Percentiles rank a stretch among this genome's conserved stretches.
These are phyloP conservation scores for Salvelinus sp. DNA, from an alignment of 2,113 vertebrate genomes.

Conservation along the genomic window DNA sequence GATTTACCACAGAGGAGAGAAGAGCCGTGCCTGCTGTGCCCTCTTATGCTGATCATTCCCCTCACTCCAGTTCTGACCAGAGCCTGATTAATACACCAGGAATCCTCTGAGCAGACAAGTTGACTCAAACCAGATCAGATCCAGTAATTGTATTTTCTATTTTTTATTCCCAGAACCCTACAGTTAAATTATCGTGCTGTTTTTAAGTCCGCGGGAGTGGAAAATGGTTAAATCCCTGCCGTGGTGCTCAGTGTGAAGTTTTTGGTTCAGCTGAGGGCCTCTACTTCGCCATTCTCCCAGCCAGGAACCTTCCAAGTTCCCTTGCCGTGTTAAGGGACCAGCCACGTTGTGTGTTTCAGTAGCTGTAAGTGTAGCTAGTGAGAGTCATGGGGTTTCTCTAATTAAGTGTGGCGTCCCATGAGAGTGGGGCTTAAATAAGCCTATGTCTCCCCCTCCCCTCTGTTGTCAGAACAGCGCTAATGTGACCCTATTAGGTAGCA, in stretches of 20 bases:
- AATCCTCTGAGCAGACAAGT: background rate
- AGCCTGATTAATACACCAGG: background rate
- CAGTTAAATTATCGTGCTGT: background rate
- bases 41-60: background rate
- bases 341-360: background rate
- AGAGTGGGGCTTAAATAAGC: conserved; percentile 22
- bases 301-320: conserved; percentile 13
- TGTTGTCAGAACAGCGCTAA: conserved; percentile 9
- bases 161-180: conserved; percentile 10
- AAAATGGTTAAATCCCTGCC: conserved; percentile 28
- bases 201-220: conserved; percentile 3
- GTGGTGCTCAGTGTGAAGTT: conserved; percentile 33
- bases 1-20: conserved; percentile 7
- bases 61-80: background rate
- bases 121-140: conserved; percentile 9
- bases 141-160: background rate
- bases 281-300: background rate
- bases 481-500: conserved; percentile 10
- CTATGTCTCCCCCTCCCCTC: conserved; percentile 11
- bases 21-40: background rate
- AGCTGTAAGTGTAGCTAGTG: too few relatives aligned
- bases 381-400: too few relatives aligned
- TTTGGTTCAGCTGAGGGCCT: conserved; percentile 18
- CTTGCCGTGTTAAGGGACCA: background rate
- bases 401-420: conserved; percentile 19